Evolutionary conservation across 2,888 invertebrate genomes (phyloP).

Genomic region (Taphrorychus bicolor): DNA sequence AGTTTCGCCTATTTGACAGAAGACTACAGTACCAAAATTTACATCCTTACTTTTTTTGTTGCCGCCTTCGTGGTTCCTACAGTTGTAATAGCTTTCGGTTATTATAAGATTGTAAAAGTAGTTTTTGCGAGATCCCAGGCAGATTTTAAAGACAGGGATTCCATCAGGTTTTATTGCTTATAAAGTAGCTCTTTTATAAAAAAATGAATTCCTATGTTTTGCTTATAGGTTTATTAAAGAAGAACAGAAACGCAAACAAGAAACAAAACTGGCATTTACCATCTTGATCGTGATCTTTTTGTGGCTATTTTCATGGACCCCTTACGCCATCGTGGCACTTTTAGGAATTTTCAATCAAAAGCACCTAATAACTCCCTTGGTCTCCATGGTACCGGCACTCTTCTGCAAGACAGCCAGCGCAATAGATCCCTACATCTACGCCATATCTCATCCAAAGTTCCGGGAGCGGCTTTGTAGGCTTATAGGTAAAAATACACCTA

Average conservation of each 20-base stretch:
- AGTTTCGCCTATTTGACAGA: slow-evolving; percentile 84
- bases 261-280: slow-evolving; percentile 72
- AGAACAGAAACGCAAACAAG: slow-evolving; percentile 72
- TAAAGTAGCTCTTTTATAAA: background rate
- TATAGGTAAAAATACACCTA: too few species aligned
- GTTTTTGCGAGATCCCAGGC: slow-evolving; percentile 58
- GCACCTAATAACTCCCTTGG: slow-evolving; percentile 70
- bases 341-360: slow-evolving; percentile 74
- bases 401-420: slow-evolving; percentile 85
- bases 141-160: background rate
- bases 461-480: slow-evolving; percentile 62
- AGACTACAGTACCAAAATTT: slow-evolving; percentile 67
- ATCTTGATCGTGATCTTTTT: slow-evolving; percentile 74
- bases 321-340: slow-evolving; percentile 78
- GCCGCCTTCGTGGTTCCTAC: slow-evolving; percentile 81
- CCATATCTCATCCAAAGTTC: slow-evolving; percentile 80
- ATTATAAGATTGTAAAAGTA: slow-evolving; percentile 72
- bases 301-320: slow-evolving; percentile 85
- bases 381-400: slow-evolving; percentile 79
- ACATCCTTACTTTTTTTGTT: slow-evolving; percentile 77
- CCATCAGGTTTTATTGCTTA: slow-evolving; percentile 16
- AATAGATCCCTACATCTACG: slow-evolving; percentile 81
- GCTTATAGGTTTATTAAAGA: slow-evolving; percentile 66
- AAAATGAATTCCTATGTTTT: too few species aligned
- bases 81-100: slow-evolving; percentile 74